Conservation (phyloP, 2,113 vertebrate species). For the Chloebia gouldiae region DNA sequence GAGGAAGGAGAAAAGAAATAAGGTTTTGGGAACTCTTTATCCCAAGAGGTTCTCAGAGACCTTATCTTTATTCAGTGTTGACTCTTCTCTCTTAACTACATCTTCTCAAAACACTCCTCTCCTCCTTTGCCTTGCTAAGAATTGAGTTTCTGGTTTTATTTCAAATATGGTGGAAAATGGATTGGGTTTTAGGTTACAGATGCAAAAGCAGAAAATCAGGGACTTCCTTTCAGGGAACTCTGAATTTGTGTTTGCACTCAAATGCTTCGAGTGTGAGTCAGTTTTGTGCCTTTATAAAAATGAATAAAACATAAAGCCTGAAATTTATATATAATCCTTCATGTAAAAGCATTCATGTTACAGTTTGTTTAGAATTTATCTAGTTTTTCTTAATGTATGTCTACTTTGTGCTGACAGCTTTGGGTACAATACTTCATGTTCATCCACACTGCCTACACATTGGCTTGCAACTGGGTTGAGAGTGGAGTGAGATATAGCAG, state of each 20-base stretch:
- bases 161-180: neutral
- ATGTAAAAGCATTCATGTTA: neutral
- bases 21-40: neutral
- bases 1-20: neutral
- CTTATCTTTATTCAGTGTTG: neutral
- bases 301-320: neutral
- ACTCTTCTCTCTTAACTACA: neutral
- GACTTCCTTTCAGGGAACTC: neutral
- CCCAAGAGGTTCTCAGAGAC: neutral
- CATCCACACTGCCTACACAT: constrained; percentile 33
- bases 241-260: neutral
- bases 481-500: neutral
- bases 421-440: constrained; percentile 28
- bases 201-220: neutral
- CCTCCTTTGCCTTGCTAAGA: neutral
- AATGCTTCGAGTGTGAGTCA: neutral
- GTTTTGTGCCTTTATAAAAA: neutral
- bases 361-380: neutral
- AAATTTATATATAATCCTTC: neutral
- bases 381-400: neutral
- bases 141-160: neutral
- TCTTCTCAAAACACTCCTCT: neutral
- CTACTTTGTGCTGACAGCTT: constrained; percentile 34
- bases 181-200: neutral
- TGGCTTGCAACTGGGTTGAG: constrained; percentile 6